Evolutionary conservation across 2,797 vertebrate genomes (phyloP).

Genomic region (Eulemur mongoz): DNA sequence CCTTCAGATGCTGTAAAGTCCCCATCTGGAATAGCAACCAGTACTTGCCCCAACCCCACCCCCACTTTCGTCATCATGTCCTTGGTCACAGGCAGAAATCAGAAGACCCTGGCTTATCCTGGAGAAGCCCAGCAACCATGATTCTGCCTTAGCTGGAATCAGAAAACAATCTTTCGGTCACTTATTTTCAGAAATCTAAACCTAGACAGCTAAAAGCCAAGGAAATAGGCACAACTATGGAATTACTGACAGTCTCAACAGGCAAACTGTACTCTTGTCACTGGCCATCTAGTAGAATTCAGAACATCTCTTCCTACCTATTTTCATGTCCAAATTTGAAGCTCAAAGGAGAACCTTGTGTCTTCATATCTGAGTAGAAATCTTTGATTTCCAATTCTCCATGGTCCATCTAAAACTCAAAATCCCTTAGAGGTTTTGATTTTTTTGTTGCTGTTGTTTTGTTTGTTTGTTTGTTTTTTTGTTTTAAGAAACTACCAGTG

Average conservation of each 20-base stretch:
- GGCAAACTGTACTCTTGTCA: background rate
- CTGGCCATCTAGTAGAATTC: background rate
- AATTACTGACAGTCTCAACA: background rate
- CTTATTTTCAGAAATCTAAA: background rate
- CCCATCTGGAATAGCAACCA: background rate
- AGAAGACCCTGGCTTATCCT: background rate
- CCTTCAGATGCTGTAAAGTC: background rate
- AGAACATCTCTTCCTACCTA: background rate
- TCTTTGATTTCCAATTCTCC: slow-evolving; percentile 1
- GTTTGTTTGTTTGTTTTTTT: background rate
- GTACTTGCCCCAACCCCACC: background rate
- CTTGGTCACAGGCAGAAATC: background rate
- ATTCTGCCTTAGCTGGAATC: background rate
- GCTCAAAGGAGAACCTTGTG: background rate
- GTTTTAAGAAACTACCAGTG: background rate
- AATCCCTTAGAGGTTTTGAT: background rate
- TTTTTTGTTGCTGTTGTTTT: background rate
- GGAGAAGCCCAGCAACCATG: background rate
- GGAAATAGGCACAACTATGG: background rate
- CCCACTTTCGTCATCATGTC: background rate
- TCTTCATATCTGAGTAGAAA: slow-evolving; percentile 4
- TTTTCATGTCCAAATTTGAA: background rate
- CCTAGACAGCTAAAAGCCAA: background rate
- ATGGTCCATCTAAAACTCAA: background rate
- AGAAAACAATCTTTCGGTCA: background rate